Percentiles rank a stretch among this genome's conserved stretches.
These are phyloP conservation scores for Hafferia zeledoni DNA, from an alignment of 2,797 vertebrate species.

Conservation along the genomic window DNA sequence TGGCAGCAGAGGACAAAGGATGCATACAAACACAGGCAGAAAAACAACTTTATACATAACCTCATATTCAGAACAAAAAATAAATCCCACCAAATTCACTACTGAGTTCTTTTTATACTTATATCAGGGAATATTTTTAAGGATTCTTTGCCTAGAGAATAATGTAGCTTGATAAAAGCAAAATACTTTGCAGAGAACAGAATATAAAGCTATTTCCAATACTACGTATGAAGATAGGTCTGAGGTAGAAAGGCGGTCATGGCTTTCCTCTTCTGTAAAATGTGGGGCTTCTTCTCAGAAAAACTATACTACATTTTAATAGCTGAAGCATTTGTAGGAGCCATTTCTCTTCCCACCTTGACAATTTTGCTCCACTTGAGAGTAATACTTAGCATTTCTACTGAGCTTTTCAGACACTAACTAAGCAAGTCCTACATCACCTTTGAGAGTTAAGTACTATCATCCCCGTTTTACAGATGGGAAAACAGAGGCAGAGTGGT, in stretches of 20 bases:
- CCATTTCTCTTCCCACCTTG: background rate
- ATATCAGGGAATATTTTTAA: constrained; percentile 29
- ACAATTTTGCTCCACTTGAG: constrained; percentile 40
- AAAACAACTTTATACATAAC: constrained; percentile 78
- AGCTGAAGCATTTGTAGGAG: constrained; percentile 36
- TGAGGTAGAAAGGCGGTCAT: constrained; percentile 99
- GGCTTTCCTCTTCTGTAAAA: constrained; percentile 95
- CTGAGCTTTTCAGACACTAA: constrained; percentile 44
- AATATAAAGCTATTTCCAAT: constrained; percentile 78
- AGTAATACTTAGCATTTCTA: constrained; percentile 50
- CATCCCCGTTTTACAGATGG: constrained; percentile 53
- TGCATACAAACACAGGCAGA: constrained; percentile 80
- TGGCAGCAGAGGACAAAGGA: constrained; percentile 84
- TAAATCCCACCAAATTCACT: constrained; percentile 73
- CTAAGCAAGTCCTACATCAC: constrained; percentile 55
- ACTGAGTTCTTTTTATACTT: constrained; percentile 52
- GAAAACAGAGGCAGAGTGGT: constrained; percentile 64
- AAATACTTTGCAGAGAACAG: constrained; percentile 79
- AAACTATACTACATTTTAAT: constrained; percentile 70
- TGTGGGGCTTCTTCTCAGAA: constrained; percentile 74
- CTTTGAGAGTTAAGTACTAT: constrained; percentile 3
- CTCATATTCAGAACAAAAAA: constrained; percentile 72
- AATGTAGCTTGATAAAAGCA: constrained; percentile 69
- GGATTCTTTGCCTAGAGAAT: constrained; percentile 59
- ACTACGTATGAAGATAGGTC: constrained; percentile 84